Evolutionary conservation across 2,888 invertebrate genomes (phyloP).

Genomic region (Podotricha telesiphe): DNA sequence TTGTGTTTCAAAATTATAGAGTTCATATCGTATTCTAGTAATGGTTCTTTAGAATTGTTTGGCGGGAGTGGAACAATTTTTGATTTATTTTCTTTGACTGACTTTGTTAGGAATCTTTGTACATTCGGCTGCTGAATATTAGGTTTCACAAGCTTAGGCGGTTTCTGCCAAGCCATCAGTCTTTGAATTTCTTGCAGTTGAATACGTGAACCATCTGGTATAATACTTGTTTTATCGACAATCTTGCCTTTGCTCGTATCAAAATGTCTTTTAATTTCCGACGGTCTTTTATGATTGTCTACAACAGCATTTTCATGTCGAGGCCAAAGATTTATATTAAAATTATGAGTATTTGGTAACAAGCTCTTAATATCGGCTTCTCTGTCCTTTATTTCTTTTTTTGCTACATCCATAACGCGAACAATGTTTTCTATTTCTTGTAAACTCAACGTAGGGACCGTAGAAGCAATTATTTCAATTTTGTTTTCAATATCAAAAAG

Average conservation of each 20-base stretch:
- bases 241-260: constrained; percentile 19
- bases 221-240: constrained; percentile 25
- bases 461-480: constrained; percentile 61
- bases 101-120: constrained; percentile 3
- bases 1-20: constrained; percentile 36
- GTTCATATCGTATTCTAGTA: constrained; percentile 28
- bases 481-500: constrained; percentile 68
- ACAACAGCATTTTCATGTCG: constrained; percentile 27
- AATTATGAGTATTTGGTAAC: constrained; percentile 48
- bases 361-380: constrained; percentile 41
- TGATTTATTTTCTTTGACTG: constrained; percentile 11
- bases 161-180: constrained; percentile 28
- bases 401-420: constrained; percentile 54
- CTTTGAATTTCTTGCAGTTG: constrained; percentile 35
- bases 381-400: constrained; percentile 42
- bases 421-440: constrained; percentile 71
- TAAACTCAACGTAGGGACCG: constrained; percentile 56
- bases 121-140: constrained; percentile 7
- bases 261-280: neutral
- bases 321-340: constrained; percentile 63
- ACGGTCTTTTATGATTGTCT: neutral
- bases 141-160: constrained; percentile 15
- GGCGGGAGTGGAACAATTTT: constrained; percentile 1
- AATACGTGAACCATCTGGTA: constrained; percentile 27
- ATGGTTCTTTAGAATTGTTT: constrained; percentile 24